These are phyloP conservation scores for Porites divaricata DNA, from an alignment of 92 coral and sea anemone species.

Conservation along the genomic window DNA sequence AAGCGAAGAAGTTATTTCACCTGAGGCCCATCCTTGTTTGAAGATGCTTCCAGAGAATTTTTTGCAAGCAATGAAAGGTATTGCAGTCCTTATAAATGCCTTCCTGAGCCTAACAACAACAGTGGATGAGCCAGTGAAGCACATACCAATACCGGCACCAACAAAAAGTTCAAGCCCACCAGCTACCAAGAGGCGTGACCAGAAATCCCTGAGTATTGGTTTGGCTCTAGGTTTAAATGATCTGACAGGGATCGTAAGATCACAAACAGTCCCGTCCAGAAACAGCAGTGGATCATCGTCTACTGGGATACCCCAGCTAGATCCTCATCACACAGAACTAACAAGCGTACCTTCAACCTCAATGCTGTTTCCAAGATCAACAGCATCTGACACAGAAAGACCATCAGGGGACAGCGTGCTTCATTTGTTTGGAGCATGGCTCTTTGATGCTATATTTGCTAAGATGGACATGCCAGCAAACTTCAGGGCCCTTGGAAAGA, in stretches of 20 bases:
- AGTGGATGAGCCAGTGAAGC: conserved; percentile 90
- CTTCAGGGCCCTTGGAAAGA: conserved; percentile 67
- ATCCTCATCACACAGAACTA: conserved; percentile 37
- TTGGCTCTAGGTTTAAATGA: conserved; percentile 73
- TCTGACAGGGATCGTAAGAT: conserved; percentile 72
- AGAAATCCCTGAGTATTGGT: conserved; percentile 75
- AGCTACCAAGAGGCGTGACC: conserved; percentile 78
- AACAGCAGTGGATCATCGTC: conserved; percentile 77
- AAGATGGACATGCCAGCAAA: conserved; percentile 80
- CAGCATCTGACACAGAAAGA: conserved; percentile 41
- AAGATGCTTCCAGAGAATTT: conserved; percentile 88
- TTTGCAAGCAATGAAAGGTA: conserved; percentile 95
- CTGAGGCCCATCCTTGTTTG: conserved; percentile 89
- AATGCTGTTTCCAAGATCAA: conserved; percentile 58
- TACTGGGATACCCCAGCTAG: conserved; percentile 21
- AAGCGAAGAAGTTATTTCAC: conserved; percentile 75
- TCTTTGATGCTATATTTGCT: conserved; percentile 93
- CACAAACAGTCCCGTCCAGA: conserved; percentile 87
- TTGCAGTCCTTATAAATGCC: conserved; percentile 79
- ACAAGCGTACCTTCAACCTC: conserved; percentile 50
- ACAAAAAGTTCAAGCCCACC: conserved; percentile 80
- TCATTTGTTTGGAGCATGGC: conserved; percentile 95
- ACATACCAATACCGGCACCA: conserved; percentile 81
- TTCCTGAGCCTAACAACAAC: conserved; percentile 77
- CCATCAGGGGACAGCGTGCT: conserved; percentile 95